Base-by-base conservation (phyloP, 2,797 vertebrate genomes). In the Chanos chanos region DNA sequence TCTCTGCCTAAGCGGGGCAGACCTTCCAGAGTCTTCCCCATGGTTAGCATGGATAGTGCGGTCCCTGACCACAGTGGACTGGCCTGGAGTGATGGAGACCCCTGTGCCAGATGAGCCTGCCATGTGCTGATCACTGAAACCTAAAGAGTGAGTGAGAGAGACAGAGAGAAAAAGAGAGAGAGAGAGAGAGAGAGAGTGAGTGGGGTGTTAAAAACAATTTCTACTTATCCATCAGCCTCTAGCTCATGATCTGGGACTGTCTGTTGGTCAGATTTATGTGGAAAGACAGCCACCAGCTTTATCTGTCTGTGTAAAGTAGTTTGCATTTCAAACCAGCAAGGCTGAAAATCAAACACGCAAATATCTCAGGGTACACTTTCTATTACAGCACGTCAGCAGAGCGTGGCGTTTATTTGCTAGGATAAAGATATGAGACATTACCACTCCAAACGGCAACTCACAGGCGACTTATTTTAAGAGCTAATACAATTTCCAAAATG, bases 111-210 rank as follows among this genome's bases (percentile, higher is more conserved):
- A 79, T 10, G 82, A 83, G 28, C 72, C 72, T 0, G 86, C 72
- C 73, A 90, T 75, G 56, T 84, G 89, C 47, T 87, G 75, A 59
- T 94, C 90, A 66, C 89, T 89, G 68, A 91, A 90, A 75, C 77
- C 94, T 97, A 75, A 0, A 4, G 51, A 55, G 15, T 25, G 1
- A 68, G 0, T 59, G 21, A 22, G 13, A 7, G 16, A 15, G 37
- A 4, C 39, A 2, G 9, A 16, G 47, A 7, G 55, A 48, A 7
- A 18, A 7, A 18, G 6, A 43, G 6, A 3, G 21, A n/a, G 45
- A n/a, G 37, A n/a, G 7, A 15, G 22, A 53, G 2, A 1, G 12
- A 21, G 21, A 41, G 50, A 9, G n/a, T 16, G 39, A 24, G 3
- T 12, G 18, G 55, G 12, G 9, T 22, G 10, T 8, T 22, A 5